These are phyloP conservation scores for Diplodus puntazzo DNA, from an alignment of 2,797 vertebrate species.

Conservation along the genomic window DNA sequence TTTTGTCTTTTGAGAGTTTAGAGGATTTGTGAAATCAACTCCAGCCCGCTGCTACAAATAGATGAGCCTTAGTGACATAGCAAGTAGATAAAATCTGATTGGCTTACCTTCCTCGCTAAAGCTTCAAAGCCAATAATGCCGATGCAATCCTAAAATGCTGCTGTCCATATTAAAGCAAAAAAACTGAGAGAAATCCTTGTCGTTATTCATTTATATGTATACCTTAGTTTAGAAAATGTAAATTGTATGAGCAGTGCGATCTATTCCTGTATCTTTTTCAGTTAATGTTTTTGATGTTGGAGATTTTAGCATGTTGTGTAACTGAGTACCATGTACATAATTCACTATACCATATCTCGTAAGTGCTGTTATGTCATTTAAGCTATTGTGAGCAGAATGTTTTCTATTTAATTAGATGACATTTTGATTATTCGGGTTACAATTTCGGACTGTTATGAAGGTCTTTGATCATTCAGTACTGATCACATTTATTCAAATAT, in stretches of 20 bases:
- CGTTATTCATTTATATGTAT: no score
- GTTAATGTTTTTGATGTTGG: background rate
- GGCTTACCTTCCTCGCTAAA: conserved; percentile 74
- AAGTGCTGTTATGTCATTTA: background rate
- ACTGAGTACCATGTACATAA: no score
- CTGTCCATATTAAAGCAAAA: no score
- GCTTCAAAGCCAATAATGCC: conserved; percentile 34
- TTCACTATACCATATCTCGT: background rate
- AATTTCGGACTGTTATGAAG: background rate
- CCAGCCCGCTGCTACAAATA: conserved; percentile 29
- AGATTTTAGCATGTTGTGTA: background rate
- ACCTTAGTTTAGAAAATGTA: no score
- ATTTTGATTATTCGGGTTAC: background rate
- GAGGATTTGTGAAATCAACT: conserved; percentile 1
- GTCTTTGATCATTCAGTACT: background rate
- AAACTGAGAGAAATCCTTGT: no score
- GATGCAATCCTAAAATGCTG: conserved; percentile 1
- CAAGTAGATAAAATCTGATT: conserved; percentile 67
- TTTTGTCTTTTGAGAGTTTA: background rate
- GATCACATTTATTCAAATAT: background rate
- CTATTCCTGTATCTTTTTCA: background rate
- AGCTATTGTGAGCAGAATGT: background rate
- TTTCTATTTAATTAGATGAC: background rate
- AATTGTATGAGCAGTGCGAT: background rate
- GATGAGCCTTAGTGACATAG: conserved; percentile 36